Evolutionary conservation across 1,140 invertebrate genomes (phyloP), one percentile per base, ranked within the genome.

Genomic region (Temnothorax curvispinosus): DNA sequence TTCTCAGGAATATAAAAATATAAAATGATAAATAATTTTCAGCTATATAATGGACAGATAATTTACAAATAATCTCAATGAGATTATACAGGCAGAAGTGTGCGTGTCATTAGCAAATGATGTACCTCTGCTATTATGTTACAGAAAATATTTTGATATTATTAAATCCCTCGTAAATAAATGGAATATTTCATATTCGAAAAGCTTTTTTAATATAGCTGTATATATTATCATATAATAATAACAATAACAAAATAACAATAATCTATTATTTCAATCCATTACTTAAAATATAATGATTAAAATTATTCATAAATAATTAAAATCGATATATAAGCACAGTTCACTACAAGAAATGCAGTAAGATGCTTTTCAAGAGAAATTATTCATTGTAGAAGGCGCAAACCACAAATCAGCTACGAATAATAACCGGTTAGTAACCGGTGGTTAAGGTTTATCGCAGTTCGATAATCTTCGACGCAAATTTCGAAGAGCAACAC

Each of bases 51-150:
- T 52, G 5, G 32, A 69, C 27, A 21, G 21, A 86, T 86, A 86
- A 80, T 80, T 86, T 88, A 86, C 77, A 50, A 52, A 78, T 90
- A 72, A 87, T 82, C 69, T 86, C 56, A 27, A 21, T 54, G 82
- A 65, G 35, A 90, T 88, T 64, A 27, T 77, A 6, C n/a, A 54
- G 7, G 3, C 4, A 38, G 18, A 50, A 32, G 13, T 54, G 15
- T 13, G 38, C 50, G 27, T 71, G n/a, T 69, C 64, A 52, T 80
- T 80, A 69, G 18, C 7, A 56, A 71, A 56, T 56, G 2, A 35
- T 44, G 62, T 32, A 71, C 3, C 62, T 50, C 50, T n/a, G 27
- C 4, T 18, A 69, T 44, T 27, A 56, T 32, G 47, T 54, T 35
- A n/a, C 15, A 54, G 32, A 52, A 27, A 69, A 54, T 41, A 52